phyloP scores from a whole-genome alignment of 1,140 invertebrate genomes.

The Habropoda laboriosa region DNA sequence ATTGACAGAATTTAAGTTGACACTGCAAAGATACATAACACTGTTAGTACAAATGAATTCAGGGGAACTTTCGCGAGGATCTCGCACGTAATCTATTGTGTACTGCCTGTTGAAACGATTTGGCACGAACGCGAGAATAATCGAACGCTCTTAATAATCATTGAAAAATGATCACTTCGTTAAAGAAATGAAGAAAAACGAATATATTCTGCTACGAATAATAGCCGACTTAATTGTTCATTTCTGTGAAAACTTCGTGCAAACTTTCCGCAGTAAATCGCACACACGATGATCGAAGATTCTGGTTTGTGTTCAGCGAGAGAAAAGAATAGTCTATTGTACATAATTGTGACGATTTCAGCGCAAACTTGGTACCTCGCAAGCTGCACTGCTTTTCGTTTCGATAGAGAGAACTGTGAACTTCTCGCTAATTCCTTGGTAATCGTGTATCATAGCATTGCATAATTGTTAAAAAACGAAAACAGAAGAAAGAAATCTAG shows the following conservation, averaged over 20 bases:
- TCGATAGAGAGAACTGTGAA: not conserved
- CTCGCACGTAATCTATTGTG: not conserved
- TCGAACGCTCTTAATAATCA: too few relatives aligned
- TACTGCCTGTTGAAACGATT: not conserved
- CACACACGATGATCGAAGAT: not conserved
- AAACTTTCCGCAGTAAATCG: too few relatives aligned
- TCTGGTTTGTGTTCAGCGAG: not conserved
- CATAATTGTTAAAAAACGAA: slow-evolving; percentile 11
- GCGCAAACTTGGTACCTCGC: slow-evolving; percentile 7
- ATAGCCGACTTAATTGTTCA: not conserved
- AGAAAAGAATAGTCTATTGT: not conserved
- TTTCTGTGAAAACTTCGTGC: not conserved
- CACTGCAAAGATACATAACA: not conserved
- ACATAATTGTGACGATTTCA: not conserved
- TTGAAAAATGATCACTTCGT: too few relatives aligned
- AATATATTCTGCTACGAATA: not conserved
- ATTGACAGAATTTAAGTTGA: too few relatives aligned
- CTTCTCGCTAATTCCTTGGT: slow-evolving; percentile 1
- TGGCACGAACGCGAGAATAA: too few relatives aligned
- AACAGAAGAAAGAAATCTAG: slow-evolving; percentile 5
- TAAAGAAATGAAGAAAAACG: too few relatives aligned
- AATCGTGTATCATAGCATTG: slow-evolving; percentile 2
- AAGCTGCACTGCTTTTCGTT: slow-evolving; percentile 7
- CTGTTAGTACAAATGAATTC: not conserved
- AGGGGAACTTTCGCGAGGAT: not conserved